Evolutionary conservation across 2,113 vertebrate genomes (phyloP).

Genomic region (Ranitomeya imitator): DNA sequence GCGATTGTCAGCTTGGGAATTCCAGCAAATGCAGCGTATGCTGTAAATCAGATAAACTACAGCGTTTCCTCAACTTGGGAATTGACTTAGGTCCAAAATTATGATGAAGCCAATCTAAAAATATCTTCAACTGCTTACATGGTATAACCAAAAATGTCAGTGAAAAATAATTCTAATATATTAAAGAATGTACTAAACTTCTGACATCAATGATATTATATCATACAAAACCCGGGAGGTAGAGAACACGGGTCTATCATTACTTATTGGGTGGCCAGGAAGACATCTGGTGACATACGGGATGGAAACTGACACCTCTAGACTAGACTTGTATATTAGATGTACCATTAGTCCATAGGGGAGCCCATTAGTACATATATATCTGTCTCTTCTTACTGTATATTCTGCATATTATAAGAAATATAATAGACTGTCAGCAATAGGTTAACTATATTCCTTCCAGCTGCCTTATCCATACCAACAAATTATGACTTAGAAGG

Average conservation of each 20-base stretch:
- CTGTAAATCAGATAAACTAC: background rate
- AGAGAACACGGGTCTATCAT: background rate
- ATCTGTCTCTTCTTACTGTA: background rate
- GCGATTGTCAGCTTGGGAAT: too few species aligned
- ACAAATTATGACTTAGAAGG: background rate
- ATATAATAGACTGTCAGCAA: background rate
- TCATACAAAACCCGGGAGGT: background rate
- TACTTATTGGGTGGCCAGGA: conserved; percentile 31
- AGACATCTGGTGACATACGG: background rate
- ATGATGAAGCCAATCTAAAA: background rate
- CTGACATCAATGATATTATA: background rate
- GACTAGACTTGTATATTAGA: background rate
- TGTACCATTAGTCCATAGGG: background rate
- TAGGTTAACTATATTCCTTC: background rate
- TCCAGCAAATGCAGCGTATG: too few species aligned
- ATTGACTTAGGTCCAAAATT: background rate
- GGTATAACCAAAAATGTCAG: background rate
- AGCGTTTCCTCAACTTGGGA: background rate
- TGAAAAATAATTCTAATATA: background rate
- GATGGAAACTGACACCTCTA: conserved; percentile 8
- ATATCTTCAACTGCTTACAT: background rate
- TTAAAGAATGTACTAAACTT: background rate
- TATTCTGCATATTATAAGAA: background rate
- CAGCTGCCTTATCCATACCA: background rate
- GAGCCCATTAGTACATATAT: conserved; percentile 1